Percentiles rank a stretch among this genome's conserved stretches.
phyloP scores from a whole-genome alignment of 2,888 invertebrate species.

The Eucera pruinosa region DNA sequence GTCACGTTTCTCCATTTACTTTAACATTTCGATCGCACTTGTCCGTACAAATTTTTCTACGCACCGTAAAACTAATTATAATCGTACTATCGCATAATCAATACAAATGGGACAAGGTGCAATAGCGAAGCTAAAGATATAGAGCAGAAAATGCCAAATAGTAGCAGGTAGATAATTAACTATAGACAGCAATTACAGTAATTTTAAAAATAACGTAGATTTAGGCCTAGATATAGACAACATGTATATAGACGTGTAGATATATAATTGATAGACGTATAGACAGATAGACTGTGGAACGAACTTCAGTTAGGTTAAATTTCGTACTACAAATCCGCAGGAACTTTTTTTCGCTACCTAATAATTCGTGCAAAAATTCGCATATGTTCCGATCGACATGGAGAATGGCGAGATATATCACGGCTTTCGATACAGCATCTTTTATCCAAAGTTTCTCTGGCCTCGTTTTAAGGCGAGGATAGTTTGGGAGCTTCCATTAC shows the following conservation, averaged over 20 bases:
- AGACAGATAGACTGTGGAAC: no score
- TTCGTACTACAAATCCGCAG: no score
- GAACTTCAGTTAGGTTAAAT: no score
- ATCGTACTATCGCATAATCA: not conserved
- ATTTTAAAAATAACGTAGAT: no score
- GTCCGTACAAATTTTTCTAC: constrained; percentile 7
- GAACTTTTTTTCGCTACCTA: no score
- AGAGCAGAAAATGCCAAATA: no score
- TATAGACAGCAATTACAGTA: no score
- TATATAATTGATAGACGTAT: no score
- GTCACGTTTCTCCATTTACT: constrained; percentile 65
- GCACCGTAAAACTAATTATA: constrained; percentile 35
- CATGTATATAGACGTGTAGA: no score
- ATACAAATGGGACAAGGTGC: not conserved
- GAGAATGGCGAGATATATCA: not conserved
- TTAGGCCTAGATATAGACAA: no score
- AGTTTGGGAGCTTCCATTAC: constrained; percentile 58
- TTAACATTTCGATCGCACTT: constrained; percentile 40
- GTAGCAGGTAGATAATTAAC: no score
- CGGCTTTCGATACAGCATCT: not conserved
- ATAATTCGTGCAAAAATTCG: not conserved
- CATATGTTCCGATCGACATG: not conserved
- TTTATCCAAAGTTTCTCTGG: constrained; percentile 18
- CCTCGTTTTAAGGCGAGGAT: not conserved
- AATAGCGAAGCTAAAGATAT: no score